A percentile compares a stretch with the other conserved stretches of the same genome.
Conservation (phyloP, 1,140 invertebrate species). For the Helicoverpa zea region DNA sequence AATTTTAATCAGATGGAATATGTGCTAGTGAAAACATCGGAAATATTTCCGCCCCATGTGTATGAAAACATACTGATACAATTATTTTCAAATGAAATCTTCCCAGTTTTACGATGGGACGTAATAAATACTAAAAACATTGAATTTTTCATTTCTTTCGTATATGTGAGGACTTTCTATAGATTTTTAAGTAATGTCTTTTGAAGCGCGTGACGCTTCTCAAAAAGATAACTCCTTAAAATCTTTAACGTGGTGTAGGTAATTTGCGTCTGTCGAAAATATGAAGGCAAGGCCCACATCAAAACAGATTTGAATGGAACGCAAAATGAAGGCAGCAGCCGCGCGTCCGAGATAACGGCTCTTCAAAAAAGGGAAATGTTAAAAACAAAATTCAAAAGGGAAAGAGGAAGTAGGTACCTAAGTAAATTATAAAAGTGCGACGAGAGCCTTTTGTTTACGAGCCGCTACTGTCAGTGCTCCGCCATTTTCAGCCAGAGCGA, state of each 20-base stretch:
- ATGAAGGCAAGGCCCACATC: constrained; percentile 61
- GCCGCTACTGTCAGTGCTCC: constrained; percentile 64
- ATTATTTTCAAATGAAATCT: no score
- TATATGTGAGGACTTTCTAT: not conserved
- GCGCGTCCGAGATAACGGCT: constrained; percentile 72
- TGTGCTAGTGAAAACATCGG: no score
- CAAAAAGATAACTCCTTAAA: constrained; percentile 49
- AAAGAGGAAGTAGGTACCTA: constrained; percentile 63
- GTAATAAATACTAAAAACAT: no score
- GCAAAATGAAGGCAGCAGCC: constrained; percentile 69
- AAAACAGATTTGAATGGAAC: constrained; percentile 71
- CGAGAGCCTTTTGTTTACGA: constrained; percentile 72
- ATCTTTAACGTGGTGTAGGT: constrained; percentile 46
- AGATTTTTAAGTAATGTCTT: not conserved
- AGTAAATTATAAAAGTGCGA: constrained; percentile 76
- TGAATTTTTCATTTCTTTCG: no score
- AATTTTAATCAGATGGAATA: no score
- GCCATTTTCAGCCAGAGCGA: constrained; percentile 62
- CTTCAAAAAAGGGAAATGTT: constrained; percentile 74
- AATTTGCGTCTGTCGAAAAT: constrained; percentile 61
- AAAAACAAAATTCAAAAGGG: constrained; percentile 79
- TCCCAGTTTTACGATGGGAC: no score
- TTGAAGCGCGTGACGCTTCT: constrained; percentile 28
- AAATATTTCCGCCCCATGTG: no score
- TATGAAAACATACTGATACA: no score